Percentiles rank a stretch among this genome's conserved stretches.
phyloP scores from a whole-genome alignment of 2,113 vertebrate genomes.

The Megaceryle torquata region DNA sequence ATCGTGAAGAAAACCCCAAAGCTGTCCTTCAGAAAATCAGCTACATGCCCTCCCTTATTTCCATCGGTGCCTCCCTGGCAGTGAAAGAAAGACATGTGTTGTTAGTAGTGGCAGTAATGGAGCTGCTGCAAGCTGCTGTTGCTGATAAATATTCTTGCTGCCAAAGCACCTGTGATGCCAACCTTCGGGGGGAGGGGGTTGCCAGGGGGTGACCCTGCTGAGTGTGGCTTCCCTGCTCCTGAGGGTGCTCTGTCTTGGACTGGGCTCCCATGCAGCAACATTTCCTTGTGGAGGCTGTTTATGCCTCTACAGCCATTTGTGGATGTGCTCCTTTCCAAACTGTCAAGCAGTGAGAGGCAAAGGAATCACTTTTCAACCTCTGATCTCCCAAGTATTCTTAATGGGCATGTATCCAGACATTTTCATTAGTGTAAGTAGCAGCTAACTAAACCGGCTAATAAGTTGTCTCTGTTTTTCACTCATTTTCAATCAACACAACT shows the following conservation, averaged over 20 bases:
- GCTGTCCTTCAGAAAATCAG: not conserved
- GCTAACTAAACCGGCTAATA: constrained; percentile 56
- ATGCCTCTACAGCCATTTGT: not conserved
- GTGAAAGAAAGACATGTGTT: not conserved
- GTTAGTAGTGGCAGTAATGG: not conserved
- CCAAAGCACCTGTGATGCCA: not conserved
- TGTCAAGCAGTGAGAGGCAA: not conserved
- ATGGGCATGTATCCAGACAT: constrained; percentile 38
- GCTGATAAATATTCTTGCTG: not conserved
- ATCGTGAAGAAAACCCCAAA: not conserved
- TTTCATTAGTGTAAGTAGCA: constrained; percentile 61
- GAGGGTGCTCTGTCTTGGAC: not conserved
- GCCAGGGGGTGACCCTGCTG: no score
- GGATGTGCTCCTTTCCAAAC: not conserved
- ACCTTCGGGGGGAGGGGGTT: no score
- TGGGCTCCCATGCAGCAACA: not conserved
- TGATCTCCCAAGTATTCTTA: constrained; percentile 41
- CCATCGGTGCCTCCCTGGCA: not conserved
- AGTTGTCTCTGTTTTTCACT: constrained; percentile 57
- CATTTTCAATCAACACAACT: constrained; percentile 59
- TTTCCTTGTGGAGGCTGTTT: not conserved
- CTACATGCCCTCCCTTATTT: not conserved
- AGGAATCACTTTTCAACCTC: constrained; percentile 6
- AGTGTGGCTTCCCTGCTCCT: not conserved
- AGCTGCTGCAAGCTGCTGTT: not conserved